phyloP scores from a whole-genome alignment of 2,113 vertebrate genomes.

The Sinocyclocheilus anshuiensis region DNA sequence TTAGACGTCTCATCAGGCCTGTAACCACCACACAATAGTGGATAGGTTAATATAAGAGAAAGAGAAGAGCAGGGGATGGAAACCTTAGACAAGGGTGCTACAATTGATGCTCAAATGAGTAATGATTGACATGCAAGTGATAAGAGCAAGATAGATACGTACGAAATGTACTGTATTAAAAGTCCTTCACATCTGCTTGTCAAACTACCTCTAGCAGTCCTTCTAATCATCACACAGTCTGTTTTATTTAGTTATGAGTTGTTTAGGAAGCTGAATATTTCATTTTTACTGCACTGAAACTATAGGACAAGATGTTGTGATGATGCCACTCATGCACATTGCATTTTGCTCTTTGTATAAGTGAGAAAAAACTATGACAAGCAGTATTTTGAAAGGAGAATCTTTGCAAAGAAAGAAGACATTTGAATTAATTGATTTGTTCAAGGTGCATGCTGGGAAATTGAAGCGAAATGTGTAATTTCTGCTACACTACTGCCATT shows the following conservation, averaged over 20 bases:
- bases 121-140: background rate
- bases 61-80: background rate
- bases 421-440: background rate
- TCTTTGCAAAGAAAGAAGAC: background rate
- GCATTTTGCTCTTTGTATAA: background rate
- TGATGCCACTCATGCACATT: background rate
- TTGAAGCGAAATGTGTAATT: background rate
- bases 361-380: background rate
- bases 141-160: background rate
- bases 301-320: background rate
- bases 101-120: background rate
- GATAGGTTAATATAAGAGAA: slow-evolving; percentile 14
- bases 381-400: background rate
- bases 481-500: background rate
- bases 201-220: background rate
- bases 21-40: background rate
- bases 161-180: background rate
- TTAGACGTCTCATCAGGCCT: slow-evolving; percentile 18
- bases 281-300: background rate
- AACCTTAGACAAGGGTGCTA: background rate
- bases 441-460: background rate
- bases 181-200: background rate
- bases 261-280: background rate
- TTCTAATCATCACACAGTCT: background rate
- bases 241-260: background rate